Percentiles rank a stretch among this genome's conserved stretches.
phyloP scores from a whole-genome alignment of 1,140 invertebrate species.

The Camponotus floridanus region DNA sequence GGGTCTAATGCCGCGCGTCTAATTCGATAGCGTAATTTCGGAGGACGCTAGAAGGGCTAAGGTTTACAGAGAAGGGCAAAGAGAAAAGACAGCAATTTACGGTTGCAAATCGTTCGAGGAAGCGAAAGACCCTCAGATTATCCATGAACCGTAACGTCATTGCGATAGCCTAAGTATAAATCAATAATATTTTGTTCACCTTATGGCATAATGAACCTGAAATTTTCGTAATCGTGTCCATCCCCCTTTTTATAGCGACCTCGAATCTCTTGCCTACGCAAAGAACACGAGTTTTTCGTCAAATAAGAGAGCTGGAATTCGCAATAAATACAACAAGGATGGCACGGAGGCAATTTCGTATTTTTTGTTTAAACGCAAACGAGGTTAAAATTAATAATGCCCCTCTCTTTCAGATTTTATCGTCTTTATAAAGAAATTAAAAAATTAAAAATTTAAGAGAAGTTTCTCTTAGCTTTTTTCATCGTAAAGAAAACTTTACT shows the following conservation, averaged over 20 bases:
- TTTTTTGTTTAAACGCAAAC: not conserved
- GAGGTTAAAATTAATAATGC: constrained; percentile 15
- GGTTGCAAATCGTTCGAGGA: constrained; percentile 37
- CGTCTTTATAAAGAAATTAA: constrained; percentile 6
- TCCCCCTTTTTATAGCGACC: not conserved
- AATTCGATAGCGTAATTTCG: constrained; percentile 51
- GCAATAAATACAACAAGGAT: not conserved
- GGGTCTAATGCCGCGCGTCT: constrained; percentile 24
- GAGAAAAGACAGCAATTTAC: constrained; percentile 38
- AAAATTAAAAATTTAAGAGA: not conserved
- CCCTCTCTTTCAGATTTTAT: not conserved
- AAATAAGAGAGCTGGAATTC: not conserved
- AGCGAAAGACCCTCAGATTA: constrained; percentile 29
- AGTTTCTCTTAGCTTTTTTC: not conserved
- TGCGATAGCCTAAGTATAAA: constrained; percentile 39
- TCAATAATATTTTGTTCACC: constrained; percentile 6
- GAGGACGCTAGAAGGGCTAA: not conserved
- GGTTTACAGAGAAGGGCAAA: constrained; percentile 20
- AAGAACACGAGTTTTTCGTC: constrained; percentile 5
- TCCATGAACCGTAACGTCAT: constrained; percentile 34
- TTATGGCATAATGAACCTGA: constrained; percentile 1
- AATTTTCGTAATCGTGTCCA: constrained; percentile 35
- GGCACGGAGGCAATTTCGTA: not conserved
- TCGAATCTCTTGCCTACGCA: constrained; percentile 31
- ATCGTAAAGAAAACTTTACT: not conserved